A percentile compares a stretch with the other conserved stretches of the same genome.
phyloP scores from a whole-genome alignment of 2,888 invertebrate genomes.

The Didymodactylos carnosus region DNA sequence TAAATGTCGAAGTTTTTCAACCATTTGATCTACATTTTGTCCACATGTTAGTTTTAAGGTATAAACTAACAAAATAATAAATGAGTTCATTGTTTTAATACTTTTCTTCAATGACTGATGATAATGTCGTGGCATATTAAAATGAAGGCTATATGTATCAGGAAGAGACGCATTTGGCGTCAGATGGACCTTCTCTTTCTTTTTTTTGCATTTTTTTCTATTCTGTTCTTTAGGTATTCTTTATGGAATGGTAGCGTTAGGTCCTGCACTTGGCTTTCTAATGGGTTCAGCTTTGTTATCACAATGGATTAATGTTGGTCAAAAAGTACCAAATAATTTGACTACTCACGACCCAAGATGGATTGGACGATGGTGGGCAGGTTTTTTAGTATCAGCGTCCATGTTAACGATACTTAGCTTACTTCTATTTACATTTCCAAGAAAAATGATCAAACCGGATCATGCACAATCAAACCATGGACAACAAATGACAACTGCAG shows the following conservation, averaged over 20 bases:
- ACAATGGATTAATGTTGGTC: conserved; percentile 4
- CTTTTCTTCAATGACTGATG: not conserved
- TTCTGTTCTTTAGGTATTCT: not conserved
- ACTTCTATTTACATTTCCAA: not conserved
- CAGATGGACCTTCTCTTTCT: too few species aligned
- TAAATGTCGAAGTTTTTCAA: not conserved
- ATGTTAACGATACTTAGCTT: not conserved
- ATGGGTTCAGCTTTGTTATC: not conserved
- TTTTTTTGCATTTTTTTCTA: not conserved
- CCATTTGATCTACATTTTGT: not conserved
- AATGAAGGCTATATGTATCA: too few species aligned
- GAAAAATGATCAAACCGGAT: too few species aligned
- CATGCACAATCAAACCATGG: too few species aligned
- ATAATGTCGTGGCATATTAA: too few species aligned
- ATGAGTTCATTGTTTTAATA: not conserved
- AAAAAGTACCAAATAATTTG: not conserved
- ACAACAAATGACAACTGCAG: too few species aligned
- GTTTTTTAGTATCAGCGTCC: not conserved
- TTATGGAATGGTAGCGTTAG: conserved; percentile 8
- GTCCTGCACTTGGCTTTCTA: conserved; percentile 7
- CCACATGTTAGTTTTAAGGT: not conserved
- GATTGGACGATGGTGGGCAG: not conserved
- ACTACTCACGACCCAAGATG: not conserved
- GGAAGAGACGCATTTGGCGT: too few species aligned
- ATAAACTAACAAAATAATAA: not conserved